Percentiles rank a stretch among this genome's conserved stretches.
phyloP scores from a whole-genome alignment of 2,797 vertebrate species.

The Etheostoma perlongum region DNA sequence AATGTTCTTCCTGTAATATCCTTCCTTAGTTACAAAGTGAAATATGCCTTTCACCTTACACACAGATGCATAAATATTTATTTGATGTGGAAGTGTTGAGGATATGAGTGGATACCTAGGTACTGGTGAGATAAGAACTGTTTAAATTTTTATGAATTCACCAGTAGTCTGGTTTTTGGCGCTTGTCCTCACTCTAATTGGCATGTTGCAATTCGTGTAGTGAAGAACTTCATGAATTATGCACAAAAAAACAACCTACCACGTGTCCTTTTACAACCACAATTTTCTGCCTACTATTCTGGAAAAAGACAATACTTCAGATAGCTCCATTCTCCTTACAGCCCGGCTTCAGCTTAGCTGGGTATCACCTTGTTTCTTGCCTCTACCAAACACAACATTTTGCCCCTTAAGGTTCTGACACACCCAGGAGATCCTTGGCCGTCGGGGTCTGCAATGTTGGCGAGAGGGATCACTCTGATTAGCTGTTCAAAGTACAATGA shows the following conservation, averaged over 20 bases:
- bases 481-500: too few species aligned
- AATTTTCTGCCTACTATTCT: conserved; percentile 68
- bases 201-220: conserved; percentile 78
- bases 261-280: conserved; percentile 81
- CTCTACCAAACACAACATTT: conserved; percentile 40
- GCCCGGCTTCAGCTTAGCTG: conserved; percentile 44
- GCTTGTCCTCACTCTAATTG: conserved; percentile 82
- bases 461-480: too few species aligned
- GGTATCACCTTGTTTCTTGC: conserved; percentile 46
- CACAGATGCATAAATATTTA: conserved; percentile 78
- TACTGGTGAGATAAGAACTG: conserved; percentile 66
- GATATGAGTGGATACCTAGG: conserved; percentile 49
- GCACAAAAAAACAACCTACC: conserved; percentile 82
- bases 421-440: too few species aligned
- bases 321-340: conserved; percentile 77
- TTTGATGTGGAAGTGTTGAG: conserved; percentile 64
- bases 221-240: conserved; percentile 84
- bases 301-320: conserved; percentile 73
- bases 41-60: conserved; percentile 67
- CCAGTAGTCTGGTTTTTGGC: conserved; percentile 76
- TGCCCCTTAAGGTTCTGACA: background rate
- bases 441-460: too few species aligned
- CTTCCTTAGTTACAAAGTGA: conserved; percentile 53
- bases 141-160: conserved; percentile 85
- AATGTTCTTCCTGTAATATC: conserved; percentile 50